Conservation (phyloP, 64 coral and sea anemone species). For the Actinia equina region DNA sequence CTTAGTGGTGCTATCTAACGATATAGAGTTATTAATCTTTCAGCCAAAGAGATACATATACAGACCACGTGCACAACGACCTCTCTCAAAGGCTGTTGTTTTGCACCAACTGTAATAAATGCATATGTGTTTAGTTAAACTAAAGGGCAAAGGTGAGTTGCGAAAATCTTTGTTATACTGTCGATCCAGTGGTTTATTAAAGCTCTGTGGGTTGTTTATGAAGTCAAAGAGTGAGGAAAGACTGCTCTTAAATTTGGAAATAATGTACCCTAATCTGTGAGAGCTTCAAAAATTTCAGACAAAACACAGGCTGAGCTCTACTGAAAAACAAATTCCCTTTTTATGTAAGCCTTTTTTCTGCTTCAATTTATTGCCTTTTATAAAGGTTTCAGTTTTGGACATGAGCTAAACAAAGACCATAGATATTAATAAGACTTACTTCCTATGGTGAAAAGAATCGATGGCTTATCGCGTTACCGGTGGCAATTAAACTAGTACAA, state of each 20-base stretch:
- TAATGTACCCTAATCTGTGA: background rate
- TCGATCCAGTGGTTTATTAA: background rate
- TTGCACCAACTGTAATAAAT: slow-evolving; percentile 12
- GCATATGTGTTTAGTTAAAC: slow-evolving; percentile 22
- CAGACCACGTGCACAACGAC: slow-evolving; percentile 20
- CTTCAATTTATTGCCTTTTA: slow-evolving; percentile 4
- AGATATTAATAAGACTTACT: slow-evolving; percentile 27
- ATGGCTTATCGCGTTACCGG: slow-evolving; percentile 34
- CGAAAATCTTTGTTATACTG: background rate
- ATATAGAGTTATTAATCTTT: slow-evolving; percentile 20
- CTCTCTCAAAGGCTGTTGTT: slow-evolving; percentile 21
- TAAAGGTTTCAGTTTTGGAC: slow-evolving; percentile 2
- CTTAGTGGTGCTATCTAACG: slow-evolving; percentile 22
- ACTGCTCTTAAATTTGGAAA: background rate
- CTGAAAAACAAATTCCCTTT: background rate
- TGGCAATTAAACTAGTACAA: slow-evolving; percentile 30
- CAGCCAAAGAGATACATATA: slow-evolving; percentile 16
- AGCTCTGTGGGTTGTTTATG: slow-evolving; percentile 12
- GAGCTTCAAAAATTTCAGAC: background rate
- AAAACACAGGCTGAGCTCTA: background rate
- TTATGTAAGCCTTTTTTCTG: slow-evolving; percentile 1
- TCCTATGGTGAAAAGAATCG: slow-evolving; percentile 25
- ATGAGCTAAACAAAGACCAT: slow-evolving; percentile 13
- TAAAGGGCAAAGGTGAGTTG: slow-evolving; percentile 37
- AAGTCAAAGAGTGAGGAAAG: slow-evolving; percentile 6